phyloP scores from a whole-genome alignment of 1,140 invertebrate genomes.

The Drosophila bocki region DNA sequence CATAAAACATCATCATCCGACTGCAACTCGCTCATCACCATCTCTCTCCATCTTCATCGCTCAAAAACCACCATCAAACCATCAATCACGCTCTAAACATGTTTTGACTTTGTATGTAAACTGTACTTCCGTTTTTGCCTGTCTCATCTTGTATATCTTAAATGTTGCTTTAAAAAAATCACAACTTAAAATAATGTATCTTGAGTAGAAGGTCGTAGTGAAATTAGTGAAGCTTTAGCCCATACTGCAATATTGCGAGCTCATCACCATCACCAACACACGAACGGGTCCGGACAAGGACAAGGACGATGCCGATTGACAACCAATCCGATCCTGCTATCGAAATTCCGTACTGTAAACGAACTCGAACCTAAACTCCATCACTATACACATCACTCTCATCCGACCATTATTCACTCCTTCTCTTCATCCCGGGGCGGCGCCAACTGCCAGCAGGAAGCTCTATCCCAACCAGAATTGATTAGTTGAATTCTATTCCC shows the following conservation, averaged over 20 bases:
- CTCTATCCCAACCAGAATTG: conserved; percentile 85
- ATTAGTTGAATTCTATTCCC: conserved; percentile 85
- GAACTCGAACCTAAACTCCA: neutral
- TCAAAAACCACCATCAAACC: conserved; percentile 32
- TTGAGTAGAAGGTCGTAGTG: conserved; percentile 83
- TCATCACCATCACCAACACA: conserved; percentile 74
- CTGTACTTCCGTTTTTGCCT: conserved; percentile 54
- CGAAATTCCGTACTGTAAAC: conserved; percentile 40
- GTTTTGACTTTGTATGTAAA: conserved; percentile 54
- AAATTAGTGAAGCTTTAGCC: conserved; percentile 85
- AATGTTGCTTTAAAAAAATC: conserved; percentile 16
- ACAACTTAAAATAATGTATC: conserved; percentile 17
- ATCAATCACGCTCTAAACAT: conserved; percentile 36
- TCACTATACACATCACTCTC: neutral
- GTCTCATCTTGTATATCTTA: conserved; percentile 27
- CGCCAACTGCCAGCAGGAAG: conserved; percentile 67
- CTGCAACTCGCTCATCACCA: conserved; percentile 39
- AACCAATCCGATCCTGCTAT: conserved; percentile 33
- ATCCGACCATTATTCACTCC: conserved; percentile 14
- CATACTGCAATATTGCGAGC: conserved; percentile 82
- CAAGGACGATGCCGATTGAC: conserved; percentile 56
- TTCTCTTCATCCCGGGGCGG: conserved; percentile 16
- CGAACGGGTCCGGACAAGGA: conserved; percentile 55
- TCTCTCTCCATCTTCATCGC: conserved; percentile 32
- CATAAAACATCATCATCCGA: conserved; percentile 49